Evolutionary conservation across 2,113 vertebrate genomes (phyloP).

Genomic region (Myotis davidii): DNA sequence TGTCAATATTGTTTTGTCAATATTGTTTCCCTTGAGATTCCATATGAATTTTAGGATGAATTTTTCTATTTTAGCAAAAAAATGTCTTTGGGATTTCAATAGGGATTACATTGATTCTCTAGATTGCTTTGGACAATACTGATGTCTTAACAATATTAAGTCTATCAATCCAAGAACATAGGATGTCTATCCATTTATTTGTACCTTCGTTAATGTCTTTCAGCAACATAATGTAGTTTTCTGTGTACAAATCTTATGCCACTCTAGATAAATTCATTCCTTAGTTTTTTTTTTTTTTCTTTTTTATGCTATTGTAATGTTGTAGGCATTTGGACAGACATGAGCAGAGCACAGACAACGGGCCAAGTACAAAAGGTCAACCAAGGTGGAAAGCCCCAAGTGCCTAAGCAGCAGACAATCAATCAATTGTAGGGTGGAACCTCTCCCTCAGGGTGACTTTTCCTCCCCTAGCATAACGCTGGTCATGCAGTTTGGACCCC

Average conservation of each 20-base stretch:
- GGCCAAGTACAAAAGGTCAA: no score
- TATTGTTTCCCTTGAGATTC: neutral
- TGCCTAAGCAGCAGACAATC: no score
- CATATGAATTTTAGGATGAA: neutral
- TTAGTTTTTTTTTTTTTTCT: neutral
- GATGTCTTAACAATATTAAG: neutral
- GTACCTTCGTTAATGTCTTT: neutral
- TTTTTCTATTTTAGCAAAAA: neutral
- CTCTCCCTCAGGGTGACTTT: no score
- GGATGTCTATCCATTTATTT: neutral
- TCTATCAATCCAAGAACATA: neutral
- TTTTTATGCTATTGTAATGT: neutral
- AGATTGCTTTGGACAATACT: neutral
- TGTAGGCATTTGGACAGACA: no score
- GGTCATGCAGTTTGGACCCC: no score
- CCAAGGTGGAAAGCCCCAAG: no score
- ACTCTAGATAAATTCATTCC: neutral
- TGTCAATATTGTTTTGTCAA: neutral
- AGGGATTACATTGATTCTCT: neutral
- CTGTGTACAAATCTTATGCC: neutral
- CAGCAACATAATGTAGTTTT: neutral
- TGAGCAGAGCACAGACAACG: no score
- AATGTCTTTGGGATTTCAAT: neutral
- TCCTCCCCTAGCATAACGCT: no score
- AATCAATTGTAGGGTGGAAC: no score